Evolutionary conservation across 2,888 invertebrate species (phyloP), one percentile per base, ranked within the genome.

Genomic region (Lochmaea crataegi): DNA sequence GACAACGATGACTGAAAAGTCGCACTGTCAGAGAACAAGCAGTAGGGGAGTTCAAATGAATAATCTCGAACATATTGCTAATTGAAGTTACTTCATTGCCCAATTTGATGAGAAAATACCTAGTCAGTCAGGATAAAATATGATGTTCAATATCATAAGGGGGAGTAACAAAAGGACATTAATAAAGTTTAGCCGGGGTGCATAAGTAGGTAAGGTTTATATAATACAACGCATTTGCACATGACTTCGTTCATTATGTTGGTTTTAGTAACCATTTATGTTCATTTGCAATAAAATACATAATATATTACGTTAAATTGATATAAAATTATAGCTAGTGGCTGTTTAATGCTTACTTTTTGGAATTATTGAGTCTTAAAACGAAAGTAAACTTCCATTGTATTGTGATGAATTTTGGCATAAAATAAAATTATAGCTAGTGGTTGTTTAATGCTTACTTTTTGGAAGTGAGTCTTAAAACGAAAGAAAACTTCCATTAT

Each of bases 61-160:
- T 85, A 85, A 85, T 84, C 83, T 84, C 83, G 81, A 84, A 84
- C 84, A 86, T 85, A 86, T 86, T 85, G 85, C 84, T 84, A 84
- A 84, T 85, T 84, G 83, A 81, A 79, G 80, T 76, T 78, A 80
- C 82, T 81, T 80, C 82, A 82, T 82, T 82, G 83, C 83, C 79
- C 82, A 79, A 83, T 82, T 84, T 84, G 82, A 84, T 83, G 82
- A 78, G 80, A 76, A 70, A 70, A 70, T 70, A 71, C 78, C 77
- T 76, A 82, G 78, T 80, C 77, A 80, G 71, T 71, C 73, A 73
- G 73, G 66, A 75, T 74, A 71, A 71, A 77, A 76, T 76, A 76
- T 75, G 79, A 72, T 67, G 65, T 75, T 72, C 63, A 75, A 77
- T 77, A 78, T 75, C 71, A 56, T 60, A 53, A 70, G 71, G 74